Evolutionary conservation across 2,797 vertebrate species (phyloP).

Genomic region (Microchirus variegatus): DNA sequence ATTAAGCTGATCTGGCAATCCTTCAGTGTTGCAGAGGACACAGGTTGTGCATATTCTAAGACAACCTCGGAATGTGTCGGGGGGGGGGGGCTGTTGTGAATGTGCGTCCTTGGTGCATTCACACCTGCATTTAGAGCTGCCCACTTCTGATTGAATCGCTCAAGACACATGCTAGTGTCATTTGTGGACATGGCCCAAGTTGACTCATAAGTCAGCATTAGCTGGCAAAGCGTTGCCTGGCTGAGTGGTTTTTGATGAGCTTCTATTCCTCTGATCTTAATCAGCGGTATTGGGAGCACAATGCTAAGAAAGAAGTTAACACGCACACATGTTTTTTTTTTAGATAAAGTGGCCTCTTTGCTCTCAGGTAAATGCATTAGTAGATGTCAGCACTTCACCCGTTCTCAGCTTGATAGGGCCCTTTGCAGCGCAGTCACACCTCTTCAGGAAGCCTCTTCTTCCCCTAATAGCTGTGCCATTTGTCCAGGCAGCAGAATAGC

Average conservation of each 20-base stretch:
- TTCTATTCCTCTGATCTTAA: conserved; percentile 41
- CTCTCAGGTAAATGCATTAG: conserved; percentile 71
- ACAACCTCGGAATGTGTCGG: too few relatives aligned
- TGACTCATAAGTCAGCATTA: conserved; percentile 22
- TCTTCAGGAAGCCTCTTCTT: conserved; percentile 69
- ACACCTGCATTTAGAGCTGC: neutral
- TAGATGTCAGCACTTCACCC: conserved; percentile 73
- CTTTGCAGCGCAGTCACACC: conserved; percentile 72
- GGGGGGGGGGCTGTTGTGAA: neutral
- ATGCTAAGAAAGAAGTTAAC: conserved; percentile 32
- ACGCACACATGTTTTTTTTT: conserved; percentile 1
- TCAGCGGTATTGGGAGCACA: conserved; percentile 34
- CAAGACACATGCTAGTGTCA: neutral
- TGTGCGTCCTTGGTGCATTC: neutral
- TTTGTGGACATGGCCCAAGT: neutral
- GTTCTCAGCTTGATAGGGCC: conserved; percentile 69
- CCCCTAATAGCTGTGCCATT: conserved; percentile 73
- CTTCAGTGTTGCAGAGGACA: neutral
- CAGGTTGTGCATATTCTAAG: neutral
- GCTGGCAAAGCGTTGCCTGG: neutral
- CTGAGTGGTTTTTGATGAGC: conserved; percentile 27
- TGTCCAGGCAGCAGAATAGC: conserved; percentile 64
- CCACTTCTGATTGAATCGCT: neutral
- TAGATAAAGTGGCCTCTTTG: conserved; percentile 27
- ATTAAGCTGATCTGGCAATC: neutral